These are phyloP conservation scores for Percopsis omiscomaycus DNA, from an alignment of 2,797 vertebrate genomes.

Conservation along the genomic window DNA sequence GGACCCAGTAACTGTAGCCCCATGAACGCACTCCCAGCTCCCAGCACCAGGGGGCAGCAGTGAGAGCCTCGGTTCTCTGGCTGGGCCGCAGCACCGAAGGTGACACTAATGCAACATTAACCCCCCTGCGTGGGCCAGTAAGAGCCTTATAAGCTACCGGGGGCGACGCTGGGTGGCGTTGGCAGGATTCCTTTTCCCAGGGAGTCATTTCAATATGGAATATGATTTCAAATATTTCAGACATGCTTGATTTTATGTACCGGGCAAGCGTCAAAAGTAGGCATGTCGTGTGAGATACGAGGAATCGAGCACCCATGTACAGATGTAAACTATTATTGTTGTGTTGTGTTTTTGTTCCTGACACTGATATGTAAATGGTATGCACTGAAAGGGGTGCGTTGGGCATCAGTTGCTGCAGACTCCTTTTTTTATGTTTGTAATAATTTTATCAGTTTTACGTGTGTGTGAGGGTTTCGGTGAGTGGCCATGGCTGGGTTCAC, in stretches of 20 bases:
- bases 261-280: conserved; percentile 21
- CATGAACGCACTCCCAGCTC: conserved; percentile 5
- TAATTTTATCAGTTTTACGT: conserved; percentile 58
- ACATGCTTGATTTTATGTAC: conserved; percentile 17
- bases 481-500: background rate
- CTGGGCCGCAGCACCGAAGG: conserved; percentile 19
- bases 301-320: conserved; percentile 4
- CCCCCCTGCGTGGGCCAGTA: background rate
- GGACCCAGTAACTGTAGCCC: background rate
- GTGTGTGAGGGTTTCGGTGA: conserved; percentile 18
- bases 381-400: conserved; percentile 31
- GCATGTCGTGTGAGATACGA: background rate
- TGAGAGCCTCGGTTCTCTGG: conserved; percentile 3
- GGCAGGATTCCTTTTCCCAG: background rate
- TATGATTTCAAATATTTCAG: conserved; percentile 25
- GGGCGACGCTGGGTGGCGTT: conserved; percentile 5
- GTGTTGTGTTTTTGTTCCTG: background rate
- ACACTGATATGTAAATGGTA: background rate
- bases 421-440: conserved; percentile 28
- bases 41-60: conserved; percentile 27
- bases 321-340: conserved; percentile 12
- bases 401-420: conserved; percentile 49
- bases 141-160: conserved; percentile 30
- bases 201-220: conserved; percentile 11
- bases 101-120: background rate